Evolutionary conservation across 1,140 invertebrate species (phyloP), one percentile per base, ranked within the genome.

Genomic region (Pygmarrhopalites habei): DNA sequence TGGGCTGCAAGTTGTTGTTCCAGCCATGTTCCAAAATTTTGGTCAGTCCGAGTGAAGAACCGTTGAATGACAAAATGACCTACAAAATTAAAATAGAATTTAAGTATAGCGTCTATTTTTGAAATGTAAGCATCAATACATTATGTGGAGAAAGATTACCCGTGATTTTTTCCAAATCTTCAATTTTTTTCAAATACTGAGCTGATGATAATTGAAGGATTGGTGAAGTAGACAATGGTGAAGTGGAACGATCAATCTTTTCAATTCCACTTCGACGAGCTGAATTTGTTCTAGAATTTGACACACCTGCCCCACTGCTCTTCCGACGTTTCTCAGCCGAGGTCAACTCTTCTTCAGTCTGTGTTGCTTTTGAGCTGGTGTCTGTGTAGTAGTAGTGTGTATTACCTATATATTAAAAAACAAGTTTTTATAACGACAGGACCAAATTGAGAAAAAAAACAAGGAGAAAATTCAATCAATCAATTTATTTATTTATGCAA

Each of bases 21-120:
- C 14, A 64, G 28, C 62, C 62, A 64, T 1, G 29, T 21, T 28
- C 35, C 44, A 56, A 64, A 64, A 3, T 41, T 46, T 21, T 58
- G 53, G n/a, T 64, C 62, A 1, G 62, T 51, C n/a, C 39, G 39
- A 17, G 62, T 64, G 26, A 64, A 64, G 28, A 64, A 64, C 19
- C 62, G 30, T 29, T 64, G 62, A 21, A 64, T 64, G 10, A 64
- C 62, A 58, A 64, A 58, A 32, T 64, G 62, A 2, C 62, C 62
- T n/a, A n/a, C n/a, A n/a, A n/a, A n/a, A n/a, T n/a, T n/a, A n/a
- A n/a, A n/a, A n/a, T n/a, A n/a, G n/a, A n/a, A n/a, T n/a, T n/a
- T n/a, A n/a, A n/a, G n/a, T n/a, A n/a, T n/a, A n/a, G n/a, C n/a
- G n/a, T n/a, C n/a, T n/a, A n/a, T n/a, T n/a, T n/a, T n/a, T n/a